Evolutionary conservation across 2,888 invertebrate species (phyloP), one percentile per base, ranked within the genome.

Genomic region (Platynereis dumerilii): DNA sequence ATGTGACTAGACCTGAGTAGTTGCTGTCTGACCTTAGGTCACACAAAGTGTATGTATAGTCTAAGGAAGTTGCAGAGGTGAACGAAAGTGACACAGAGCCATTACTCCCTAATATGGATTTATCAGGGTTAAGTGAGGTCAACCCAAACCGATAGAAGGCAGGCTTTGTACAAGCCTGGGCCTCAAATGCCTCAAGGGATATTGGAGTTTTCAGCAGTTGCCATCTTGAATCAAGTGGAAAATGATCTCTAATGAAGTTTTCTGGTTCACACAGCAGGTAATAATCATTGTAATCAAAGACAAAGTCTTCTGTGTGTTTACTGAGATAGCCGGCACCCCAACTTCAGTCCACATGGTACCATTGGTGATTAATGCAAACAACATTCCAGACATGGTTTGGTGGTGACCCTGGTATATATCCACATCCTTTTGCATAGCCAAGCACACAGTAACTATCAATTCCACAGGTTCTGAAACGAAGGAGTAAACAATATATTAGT

Each of bases 241-340:
- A 48, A 48, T 48, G 48, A 48, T 48, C 48, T 48, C 48, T n/a
- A 20, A 48, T 48, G 22, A 48, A 48, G 22, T 48, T n/a, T 48
- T 5, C 7, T 48, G 48, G 48, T 5, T 48, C 48, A n/a, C 20
- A 20, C 3, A 5, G 17, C n/a, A 48, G n/a, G 48, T 20, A 48
- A n/a, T 48, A n/a, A 7, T 48, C 48, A 20, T 3, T 48, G n/a
- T 48, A 48, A 7, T 48, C 20, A 20, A n/a, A 48, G 17, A 48
- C 22, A 48, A 48, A 48, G 7, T 48, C 48, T n/a, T 22, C n/a
- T 48, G 48, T 20, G n/a, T 22, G 20, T 5, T 48, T 22, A n/a
- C 48, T 7, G 7, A 48, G n/a, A n/a, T 48, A 48, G 7, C 48
- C 48, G 17, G 48, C 48, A 5, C 48, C 48, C 48, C 48, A 48